phyloP scores from a whole-genome alignment of 2,113 vertebrate genomes.

The Bos indicus region DNA sequence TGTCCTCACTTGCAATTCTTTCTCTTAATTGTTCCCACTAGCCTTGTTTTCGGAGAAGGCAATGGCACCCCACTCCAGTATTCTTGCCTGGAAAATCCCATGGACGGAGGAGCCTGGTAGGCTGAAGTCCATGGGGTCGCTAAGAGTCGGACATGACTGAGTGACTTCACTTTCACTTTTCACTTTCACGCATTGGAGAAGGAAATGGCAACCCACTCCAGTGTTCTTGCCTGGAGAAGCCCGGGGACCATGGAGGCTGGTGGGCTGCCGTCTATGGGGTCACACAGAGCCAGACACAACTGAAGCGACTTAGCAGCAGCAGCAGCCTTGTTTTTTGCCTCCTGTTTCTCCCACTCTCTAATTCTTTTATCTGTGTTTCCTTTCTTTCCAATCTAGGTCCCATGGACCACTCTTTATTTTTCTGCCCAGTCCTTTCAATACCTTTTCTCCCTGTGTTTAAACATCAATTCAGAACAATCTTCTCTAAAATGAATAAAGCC shows the following conservation, averaged over 20 bases:
- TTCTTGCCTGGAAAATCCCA: too few species aligned
- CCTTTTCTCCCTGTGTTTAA: neutral
- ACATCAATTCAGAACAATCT: neutral
- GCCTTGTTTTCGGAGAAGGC: neutral
- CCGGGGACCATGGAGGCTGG: too few species aligned
- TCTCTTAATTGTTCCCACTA: neutral
- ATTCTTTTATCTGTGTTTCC: neutral
- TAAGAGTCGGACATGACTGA: too few species aligned
- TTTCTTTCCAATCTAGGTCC: neutral
- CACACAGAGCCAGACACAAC: fast-evolving
- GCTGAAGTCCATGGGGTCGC: too few species aligned
- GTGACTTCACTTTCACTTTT: too few species aligned
- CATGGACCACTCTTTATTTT: neutral
- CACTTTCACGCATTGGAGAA: too few species aligned
- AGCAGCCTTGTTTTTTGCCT: neutral
- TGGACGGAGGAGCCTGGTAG: too few species aligned
- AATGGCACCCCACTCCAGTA: too few species aligned
- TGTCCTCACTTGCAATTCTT: neutral
- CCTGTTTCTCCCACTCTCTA: neutral
- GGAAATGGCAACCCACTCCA: too few species aligned
- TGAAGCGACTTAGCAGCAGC: too few species aligned
- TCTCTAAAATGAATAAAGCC: neutral
- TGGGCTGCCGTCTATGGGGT: too few species aligned
- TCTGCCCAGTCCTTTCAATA: neutral
- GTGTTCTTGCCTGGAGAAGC: too few species aligned